Conservation (phyloP, 1,140 invertebrate genomes). For the Calliphora vicina region DNA sequence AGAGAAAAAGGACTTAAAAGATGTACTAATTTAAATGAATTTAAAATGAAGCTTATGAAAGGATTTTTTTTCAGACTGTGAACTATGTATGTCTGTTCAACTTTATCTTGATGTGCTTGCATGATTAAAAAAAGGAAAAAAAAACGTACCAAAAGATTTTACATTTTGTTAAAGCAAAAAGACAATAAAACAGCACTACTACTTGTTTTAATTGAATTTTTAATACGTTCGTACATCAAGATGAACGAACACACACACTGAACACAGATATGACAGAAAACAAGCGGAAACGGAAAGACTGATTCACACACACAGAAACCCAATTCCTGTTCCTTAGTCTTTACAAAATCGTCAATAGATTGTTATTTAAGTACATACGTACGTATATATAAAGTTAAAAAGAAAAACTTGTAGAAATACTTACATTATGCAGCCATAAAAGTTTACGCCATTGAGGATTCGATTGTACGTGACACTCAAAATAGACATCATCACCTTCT, state of each 20-base stretch:
- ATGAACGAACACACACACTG: background rate
- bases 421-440: slow-evolving; percentile 86
- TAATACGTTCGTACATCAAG: background rate
- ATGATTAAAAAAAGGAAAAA: background rate
- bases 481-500: slow-evolving; percentile 92
- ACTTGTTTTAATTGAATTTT: slow-evolving; percentile 13
- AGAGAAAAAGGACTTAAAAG: background rate
- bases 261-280: no score
- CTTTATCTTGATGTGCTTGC: background rate
- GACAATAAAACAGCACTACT: background rate
- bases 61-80: background rate
- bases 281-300: no score
- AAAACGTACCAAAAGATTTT: background rate
- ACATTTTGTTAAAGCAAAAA: background rate
- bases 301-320: no score
- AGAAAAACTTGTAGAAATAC: slow-evolving; percentile 56
- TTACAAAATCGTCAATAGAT: no score
- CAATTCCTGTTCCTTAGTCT: no score
- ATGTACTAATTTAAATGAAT: background rate
- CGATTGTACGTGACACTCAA: slow-evolving; percentile 89
- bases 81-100: no score
- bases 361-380: no score
- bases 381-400: no score
- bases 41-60: background rate
- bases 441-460: slow-evolving; percentile 86